Evolutionary conservation across 2,888 invertebrate species (phyloP).

Genomic region (Allophyes oxyacanthae): DNA sequence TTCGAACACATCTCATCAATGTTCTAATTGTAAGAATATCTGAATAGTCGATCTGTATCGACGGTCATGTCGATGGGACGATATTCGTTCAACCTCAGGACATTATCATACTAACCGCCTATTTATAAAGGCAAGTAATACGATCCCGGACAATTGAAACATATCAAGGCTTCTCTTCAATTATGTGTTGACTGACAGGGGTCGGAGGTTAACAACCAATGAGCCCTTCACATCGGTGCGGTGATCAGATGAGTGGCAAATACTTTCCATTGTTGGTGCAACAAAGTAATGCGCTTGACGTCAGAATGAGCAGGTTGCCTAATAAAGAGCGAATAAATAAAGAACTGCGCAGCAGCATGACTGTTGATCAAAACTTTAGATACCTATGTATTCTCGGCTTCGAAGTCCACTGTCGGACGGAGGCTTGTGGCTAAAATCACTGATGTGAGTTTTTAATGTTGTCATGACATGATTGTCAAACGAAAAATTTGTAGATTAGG

Average conservation of each 20-base stretch:
- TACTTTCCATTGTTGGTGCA: conserved; percentile 56
- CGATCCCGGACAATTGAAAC: conserved; percentile 80
- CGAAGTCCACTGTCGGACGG: too few species aligned
- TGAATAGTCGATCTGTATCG: conserved; percentile 29
- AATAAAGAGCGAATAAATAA: conserved; percentile 1
- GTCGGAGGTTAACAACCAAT: conserved; percentile 81
- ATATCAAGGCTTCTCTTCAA: conserved; percentile 81
- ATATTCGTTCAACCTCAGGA: conserved; percentile 44
- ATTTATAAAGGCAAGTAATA: conserved; percentile 70
- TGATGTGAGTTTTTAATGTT: too few species aligned
- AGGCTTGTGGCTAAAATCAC: too few species aligned
- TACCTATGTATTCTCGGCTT: too few species aligned
- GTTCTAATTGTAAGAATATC: conserved; percentile 38
- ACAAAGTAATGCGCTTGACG: conserved; percentile 33
- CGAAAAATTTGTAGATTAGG: too few species aligned
- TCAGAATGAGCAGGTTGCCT: conserved; percentile 33
- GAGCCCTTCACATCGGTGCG: conserved; percentile 75
- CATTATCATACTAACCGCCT: conserved; percentile 51
- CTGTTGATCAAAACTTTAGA: too few species aligned
- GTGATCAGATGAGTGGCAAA: conserved; percentile 64
- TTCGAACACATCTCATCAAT: conserved; percentile 11
- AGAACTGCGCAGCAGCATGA: conserved; percentile 7
- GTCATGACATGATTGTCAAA: too few species aligned
- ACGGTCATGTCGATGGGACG: conserved; percentile 31
- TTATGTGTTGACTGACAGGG: conserved; percentile 78